phyloP scores from a whole-genome alignment of 1,140 invertebrate species.

The Calliphora vicina region DNA sequence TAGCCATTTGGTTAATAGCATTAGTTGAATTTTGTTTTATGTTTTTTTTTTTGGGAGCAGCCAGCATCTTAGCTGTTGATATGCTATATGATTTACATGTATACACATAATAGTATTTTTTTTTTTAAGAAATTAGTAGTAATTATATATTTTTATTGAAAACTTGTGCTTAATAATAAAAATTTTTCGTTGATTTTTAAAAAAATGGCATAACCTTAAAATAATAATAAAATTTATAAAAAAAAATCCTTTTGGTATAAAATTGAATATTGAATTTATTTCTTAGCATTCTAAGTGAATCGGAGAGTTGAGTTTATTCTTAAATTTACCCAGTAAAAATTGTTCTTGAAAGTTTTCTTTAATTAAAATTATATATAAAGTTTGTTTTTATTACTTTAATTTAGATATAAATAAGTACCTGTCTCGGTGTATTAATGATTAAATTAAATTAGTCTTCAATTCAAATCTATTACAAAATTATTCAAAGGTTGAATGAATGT shows the following conservation, averaged over 20 bases:
- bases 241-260: not conserved
- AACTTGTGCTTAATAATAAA: not conserved
- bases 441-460: too few species aligned
- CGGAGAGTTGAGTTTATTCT: not conserved
- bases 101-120: not conserved
- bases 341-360: not conserved
- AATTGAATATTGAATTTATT: not conserved
- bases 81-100: not conserved
- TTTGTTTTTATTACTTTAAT: too few species aligned
- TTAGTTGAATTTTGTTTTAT: not conserved
- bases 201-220: not conserved
- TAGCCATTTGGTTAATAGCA: constrained; percentile 9
- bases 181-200: not conserved
- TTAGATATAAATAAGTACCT: too few species aligned
- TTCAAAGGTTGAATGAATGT: too few species aligned
- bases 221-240: not conserved
- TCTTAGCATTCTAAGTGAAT: not conserved
- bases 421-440: too few species aligned
- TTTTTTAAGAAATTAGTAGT: not conserved
- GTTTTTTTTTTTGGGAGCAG: not conserved
- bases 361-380: too few species aligned
- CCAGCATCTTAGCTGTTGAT: not conserved
- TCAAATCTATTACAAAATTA: too few species aligned
- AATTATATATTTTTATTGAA: not conserved
- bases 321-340: not conserved